Evolutionary conservation across 2,113 vertebrate species (phyloP), one percentile per base, ranked within the genome.

Genomic region (Rhipidura dahli): DNA sequence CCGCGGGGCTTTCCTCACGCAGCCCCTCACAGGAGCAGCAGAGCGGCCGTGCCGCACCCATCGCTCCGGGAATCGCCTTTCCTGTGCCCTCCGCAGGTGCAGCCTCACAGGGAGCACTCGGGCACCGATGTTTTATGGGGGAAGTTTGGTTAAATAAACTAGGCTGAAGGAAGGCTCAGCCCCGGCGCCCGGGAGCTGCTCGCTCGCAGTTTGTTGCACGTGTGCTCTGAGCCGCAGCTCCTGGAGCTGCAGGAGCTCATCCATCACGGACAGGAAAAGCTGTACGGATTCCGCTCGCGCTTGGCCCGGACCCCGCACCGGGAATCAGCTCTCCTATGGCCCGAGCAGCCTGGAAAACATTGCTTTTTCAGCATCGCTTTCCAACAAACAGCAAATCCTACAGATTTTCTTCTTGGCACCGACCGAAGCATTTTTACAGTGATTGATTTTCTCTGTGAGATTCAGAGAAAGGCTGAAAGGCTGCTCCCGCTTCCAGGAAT

Each of bases 401-500:
- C 12, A 14, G 23, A 64, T 57, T 94, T 94, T 35, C 89, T 76
- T 35, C 84, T 79, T 91, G 96, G 95, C 90, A 45, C 39, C 0
- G 10, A 5, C 6, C 0, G 4, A 3, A 59, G 82, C 30, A 3
- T 91, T 90, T 88, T 57, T 79, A 57, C 81, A 42, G 84, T 4
- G 70, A 44, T 40, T 73, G 87, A 31, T 90, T 87, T 63, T 87
- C 81, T 30, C 60, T 51, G 72, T 21, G 64, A 35, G 64, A 78
- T 92, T 91, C 94, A 45, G 47, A 22, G 94, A 84, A 95, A 80
- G 83, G 77, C 83, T 49, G 91, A 64, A 77, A 65, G 81, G 77
- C 79, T 47, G 10, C 45, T 92, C 76, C 73, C 26, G 8, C 11
- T 96, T 95, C 94, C 30, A 87, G 93, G 96, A 96, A 96, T 83